phyloP scores from a whole-genome alignment of 1,140 invertebrate species.

The Proctacanthus coquilletti region DNA sequence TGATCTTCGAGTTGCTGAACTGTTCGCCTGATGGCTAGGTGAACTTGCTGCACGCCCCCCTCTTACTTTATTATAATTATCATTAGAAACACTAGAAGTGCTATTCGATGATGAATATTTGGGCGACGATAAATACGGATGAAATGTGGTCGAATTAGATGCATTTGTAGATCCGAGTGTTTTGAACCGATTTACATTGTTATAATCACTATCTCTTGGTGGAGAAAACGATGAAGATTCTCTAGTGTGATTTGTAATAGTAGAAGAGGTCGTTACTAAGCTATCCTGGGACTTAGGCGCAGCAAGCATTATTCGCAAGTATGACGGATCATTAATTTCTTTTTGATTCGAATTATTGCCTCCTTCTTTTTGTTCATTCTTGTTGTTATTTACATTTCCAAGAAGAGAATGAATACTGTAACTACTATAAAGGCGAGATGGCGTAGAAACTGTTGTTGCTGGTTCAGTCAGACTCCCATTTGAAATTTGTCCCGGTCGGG shows the following conservation, averaged over 20 bases:
- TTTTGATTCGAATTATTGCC: neutral
- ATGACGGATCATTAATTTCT: slow-evolving; percentile 10
- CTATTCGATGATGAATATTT: neutral
- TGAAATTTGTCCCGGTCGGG: too few species aligned
- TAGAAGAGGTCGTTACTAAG: slow-evolving; percentile 15
- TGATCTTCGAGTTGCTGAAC: too few species aligned
- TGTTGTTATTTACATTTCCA: slow-evolving; percentile 33
- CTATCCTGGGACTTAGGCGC: slow-evolving; percentile 24
- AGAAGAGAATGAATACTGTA: slow-evolving; percentile 65
- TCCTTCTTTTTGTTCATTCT: neutral
- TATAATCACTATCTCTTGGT: too few species aligned
- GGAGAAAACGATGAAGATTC: too few species aligned
- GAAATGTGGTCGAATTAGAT: slow-evolving; percentile 1
- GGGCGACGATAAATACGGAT: slow-evolving; percentile 4
- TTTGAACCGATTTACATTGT: too few species aligned
- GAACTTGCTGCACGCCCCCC: too few species aligned
- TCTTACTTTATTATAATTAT: too few species aligned
- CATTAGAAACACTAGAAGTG: neutral
- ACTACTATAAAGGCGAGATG: slow-evolving; percentile 36
- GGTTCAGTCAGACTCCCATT: too few species aligned
- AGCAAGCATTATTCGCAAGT: slow-evolving; percentile 14
- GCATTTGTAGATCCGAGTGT: too few species aligned
- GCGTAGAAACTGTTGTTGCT: slow-evolving; percentile 12
- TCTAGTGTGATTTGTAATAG: too few species aligned
- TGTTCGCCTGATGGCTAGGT: too few species aligned